phyloP scores from a whole-genome alignment of 2,113 vertebrate species.

The Lathamus discolor region DNA sequence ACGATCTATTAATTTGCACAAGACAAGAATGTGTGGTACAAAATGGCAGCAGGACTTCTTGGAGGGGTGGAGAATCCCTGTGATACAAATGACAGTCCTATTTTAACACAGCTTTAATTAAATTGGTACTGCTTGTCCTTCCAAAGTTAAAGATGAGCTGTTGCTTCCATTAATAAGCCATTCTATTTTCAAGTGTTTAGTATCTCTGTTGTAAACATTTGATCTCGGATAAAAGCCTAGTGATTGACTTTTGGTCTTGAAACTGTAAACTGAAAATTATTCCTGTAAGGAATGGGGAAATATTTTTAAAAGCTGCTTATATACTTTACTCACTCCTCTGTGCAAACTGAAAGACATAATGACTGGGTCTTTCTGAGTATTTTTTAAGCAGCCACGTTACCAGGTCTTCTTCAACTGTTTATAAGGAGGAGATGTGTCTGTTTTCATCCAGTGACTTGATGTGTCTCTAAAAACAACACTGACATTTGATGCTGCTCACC shows the following conservation, averaged over 20 bases:
- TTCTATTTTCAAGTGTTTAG: constrained; percentile 19
- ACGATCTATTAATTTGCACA: constrained; percentile 64
- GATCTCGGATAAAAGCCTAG: not conserved
- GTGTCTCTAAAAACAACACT: not conserved
- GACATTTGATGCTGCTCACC: not conserved
- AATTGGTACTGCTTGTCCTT: constrained; percentile 12
- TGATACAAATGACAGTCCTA: constrained; percentile 29
- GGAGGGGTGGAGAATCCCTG: constrained; percentile 3
- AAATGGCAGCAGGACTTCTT: constrained; percentile 33
- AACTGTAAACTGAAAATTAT: not conserved
- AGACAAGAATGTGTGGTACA: not conserved
- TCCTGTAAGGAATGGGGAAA: not conserved
- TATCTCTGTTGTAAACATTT: constrained; percentile 8
- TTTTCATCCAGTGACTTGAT: not conserved
- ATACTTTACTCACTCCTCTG: not conserved
- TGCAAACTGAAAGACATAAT: not conserved
- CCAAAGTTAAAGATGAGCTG: constrained; percentile 42
- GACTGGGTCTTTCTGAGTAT: not conserved
- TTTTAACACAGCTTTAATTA: constrained; percentile 62
- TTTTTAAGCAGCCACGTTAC: not conserved
- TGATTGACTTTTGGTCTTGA: not conserved
- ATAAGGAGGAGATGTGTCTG: not conserved
- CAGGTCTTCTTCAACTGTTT: not conserved
- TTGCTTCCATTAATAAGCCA: constrained; percentile 1
- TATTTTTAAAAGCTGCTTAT: not conserved